Base-by-base conservation (phyloP, 2,113 vertebrate genomes). In the Speoplatyrhinus poulsoni region DNA sequence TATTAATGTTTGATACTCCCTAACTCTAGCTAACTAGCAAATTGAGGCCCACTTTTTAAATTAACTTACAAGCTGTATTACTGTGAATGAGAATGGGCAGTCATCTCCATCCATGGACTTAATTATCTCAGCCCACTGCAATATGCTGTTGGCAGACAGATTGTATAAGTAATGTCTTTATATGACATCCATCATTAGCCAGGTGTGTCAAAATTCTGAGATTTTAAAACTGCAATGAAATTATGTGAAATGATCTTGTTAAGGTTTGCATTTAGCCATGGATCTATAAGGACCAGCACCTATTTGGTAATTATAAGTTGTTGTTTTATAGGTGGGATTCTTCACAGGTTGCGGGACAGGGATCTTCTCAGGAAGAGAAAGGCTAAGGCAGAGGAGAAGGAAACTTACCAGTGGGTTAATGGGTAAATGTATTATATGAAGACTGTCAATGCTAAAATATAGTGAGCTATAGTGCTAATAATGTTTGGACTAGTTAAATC, bases 361-460 rank as follows among this genome's bases (percentile, higher is more conserved):
- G 92, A 95, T 17, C 78, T 95, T 64, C 94, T 98, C 69, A 94
- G 83, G 68, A 98, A 95, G 83, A 96, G 94, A 81, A 97, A 89
- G 85, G 94, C 92, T 0, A 95, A 97, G 90, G 93, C 91, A 0
- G 86, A 93, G 61, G 93, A 95, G 67, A 96, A 94, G 85, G 91
- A 95, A 5, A 93, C 90, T 55, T 69, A 87, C 72, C 93, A 95
- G 82, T 96, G 95, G 95, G 80, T 94, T 86, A 82, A 89, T 58
- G 92, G 94, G 96, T 98, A 97, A 90, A 89, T 85, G 73, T 83
- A 56, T 65, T 69, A 10, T 13, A 72, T 61, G 62, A 70, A 6
- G n/a, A 65, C 52, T 64, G 59, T 72, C 9, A 53, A 65, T 52
- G n/a, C 70, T 46, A 55, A 41, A n/a, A 46, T 15, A 12, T 17